Percentiles rank a stretch among this genome's conserved stretches.
Conservation (phyloP, 2,113 vertebrate genomes). For the Gasterosteus aculeatus region DNA sequence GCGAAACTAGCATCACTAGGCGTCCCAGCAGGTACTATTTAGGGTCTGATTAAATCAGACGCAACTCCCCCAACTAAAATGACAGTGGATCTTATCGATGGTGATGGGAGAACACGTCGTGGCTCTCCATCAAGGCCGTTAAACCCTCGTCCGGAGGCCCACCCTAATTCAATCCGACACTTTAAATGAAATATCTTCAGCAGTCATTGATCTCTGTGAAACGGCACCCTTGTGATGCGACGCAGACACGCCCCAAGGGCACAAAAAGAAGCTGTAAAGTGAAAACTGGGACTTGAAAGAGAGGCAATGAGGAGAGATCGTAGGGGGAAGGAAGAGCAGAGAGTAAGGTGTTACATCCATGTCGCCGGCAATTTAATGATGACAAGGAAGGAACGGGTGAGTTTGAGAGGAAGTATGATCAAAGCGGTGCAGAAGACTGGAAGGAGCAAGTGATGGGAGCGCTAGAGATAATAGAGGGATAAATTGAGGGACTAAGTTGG, state of each 20-base stretch:
- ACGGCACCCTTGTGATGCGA: conserved; percentile 28
- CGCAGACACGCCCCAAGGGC: conserved; percentile 30
- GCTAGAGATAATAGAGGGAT: conserved; percentile 26
- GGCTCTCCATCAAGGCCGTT: conserved; percentile 37
- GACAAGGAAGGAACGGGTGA: background rate
- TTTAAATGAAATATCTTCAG: conserved; percentile 53
- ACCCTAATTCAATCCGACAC: conserved; percentile 60
- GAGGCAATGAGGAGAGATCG: background rate
- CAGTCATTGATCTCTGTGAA: conserved; percentile 47
- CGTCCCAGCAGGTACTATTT: conserved; percentile 53
- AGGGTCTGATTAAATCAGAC: conserved; percentile 58
- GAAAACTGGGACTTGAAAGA: conserved; percentile 53
- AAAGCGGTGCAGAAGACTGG: conserved; percentile 17
- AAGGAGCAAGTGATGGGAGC: conserved; percentile 5
- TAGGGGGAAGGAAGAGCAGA: background rate
- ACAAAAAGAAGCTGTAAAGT: conserved; percentile 43
- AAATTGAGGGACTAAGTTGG: conserved; percentile 31
- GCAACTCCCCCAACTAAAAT: conserved; percentile 25
- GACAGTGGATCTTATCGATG: conserved; percentile 62
- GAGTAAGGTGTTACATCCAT: background rate
- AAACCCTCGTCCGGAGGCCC: conserved; percentile 40
- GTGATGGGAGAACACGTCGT: conserved; percentile 53
- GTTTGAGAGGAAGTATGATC: background rate
- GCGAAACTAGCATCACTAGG: conserved; percentile 19
- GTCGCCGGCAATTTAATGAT: conserved; percentile 1